Conservation (phyloP, 2,113 vertebrate species). For the Scomber colias region DNA sequence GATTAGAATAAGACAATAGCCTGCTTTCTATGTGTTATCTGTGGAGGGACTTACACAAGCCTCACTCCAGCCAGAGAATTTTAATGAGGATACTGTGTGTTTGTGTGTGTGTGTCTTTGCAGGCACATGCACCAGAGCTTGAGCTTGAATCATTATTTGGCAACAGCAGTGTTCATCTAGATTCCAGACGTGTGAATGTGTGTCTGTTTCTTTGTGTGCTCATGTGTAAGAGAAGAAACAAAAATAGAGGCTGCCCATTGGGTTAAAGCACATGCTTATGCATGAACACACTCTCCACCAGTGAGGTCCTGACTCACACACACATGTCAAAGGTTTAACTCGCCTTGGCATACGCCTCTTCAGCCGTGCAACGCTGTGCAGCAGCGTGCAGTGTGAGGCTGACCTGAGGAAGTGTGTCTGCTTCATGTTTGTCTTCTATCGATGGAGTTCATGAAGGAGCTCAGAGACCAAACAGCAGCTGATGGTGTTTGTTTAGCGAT, state of each 20-base stretch:
- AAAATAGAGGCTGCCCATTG: constrained; percentile 57
- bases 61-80: constrained; percentile 55
- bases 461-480: constrained; percentile 64
- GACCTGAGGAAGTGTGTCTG: constrained; percentile 54
- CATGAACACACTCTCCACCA: constrained; percentile 69
- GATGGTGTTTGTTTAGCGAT: constrained; percentile 74
- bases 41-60: constrained; percentile 52
- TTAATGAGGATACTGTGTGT: constrained; percentile 59
- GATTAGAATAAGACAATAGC: constrained; percentile 74
- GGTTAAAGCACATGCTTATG: constrained; percentile 68
- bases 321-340: constrained; percentile 73
- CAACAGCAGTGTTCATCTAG: constrained; percentile 13
- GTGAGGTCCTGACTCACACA: constrained; percentile 72
- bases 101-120: constrained; percentile 34
- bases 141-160: constrained; percentile 48
- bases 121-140: neutral
- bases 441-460: constrained; percentile 71
- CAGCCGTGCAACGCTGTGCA: constrained; percentile 55
- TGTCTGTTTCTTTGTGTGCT: constrained; percentile 45
- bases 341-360: constrained; percentile 65
- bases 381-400: constrained; percentile 33
- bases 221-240: constrained; percentile 25
- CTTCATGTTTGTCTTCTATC: constrained; percentile 65
- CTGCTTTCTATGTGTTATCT: constrained; percentile 64
- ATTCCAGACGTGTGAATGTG: constrained; percentile 44